Evolutionary conservation across 2,113 vertebrate species (phyloP), one percentile per base, ranked within the genome.

Genomic region (Cisticola juncidis): DNA sequence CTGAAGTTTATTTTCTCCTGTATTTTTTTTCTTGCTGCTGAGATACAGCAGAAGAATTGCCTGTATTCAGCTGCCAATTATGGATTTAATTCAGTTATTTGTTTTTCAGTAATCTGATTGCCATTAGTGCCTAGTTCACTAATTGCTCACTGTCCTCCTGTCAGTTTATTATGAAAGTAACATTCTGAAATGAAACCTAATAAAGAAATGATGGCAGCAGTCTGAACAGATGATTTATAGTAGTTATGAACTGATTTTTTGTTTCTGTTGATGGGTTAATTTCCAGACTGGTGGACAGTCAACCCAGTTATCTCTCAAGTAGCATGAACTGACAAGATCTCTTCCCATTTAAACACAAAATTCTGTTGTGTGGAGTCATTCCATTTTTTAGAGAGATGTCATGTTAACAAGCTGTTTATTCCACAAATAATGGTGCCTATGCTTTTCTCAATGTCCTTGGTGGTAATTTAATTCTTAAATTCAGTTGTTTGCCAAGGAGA

Each of bases 81-180:
- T 0, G 0, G 65, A 36, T 82, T 70, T 92, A 88, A 94, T 94
- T 88, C 35, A 51, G 22, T 87, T 94, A 76, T 56, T 94, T 86
- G 65, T 76, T 95, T 92, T 71, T 73, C 71, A 78, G 60, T 92
- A 94, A 96, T 93, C 45, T 73, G 74, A 61, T 81, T 90, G 61
- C 61, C 73, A 45, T 76, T 88, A 79, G 61, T 84, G 65, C 61
- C 47, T 86, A 57, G 68, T 81, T 93, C 36, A 15, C 64, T 96
- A 83, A 71, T 91, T 90, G 76, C 28, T 79, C 2, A 0, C 81
- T 92, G 64, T 88, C 68, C 76, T 88, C 50, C 50, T 71, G 47
- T 79, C 62, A 65, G 40, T 68, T 85, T 87, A 62, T 64, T 90
- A 38, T 70, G 29, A 54, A 93, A 70, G 85, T 36, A 71, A 53